phyloP scores from a whole-genome alignment of 1,140 invertebrate species.

The Cydia pomonella region DNA sequence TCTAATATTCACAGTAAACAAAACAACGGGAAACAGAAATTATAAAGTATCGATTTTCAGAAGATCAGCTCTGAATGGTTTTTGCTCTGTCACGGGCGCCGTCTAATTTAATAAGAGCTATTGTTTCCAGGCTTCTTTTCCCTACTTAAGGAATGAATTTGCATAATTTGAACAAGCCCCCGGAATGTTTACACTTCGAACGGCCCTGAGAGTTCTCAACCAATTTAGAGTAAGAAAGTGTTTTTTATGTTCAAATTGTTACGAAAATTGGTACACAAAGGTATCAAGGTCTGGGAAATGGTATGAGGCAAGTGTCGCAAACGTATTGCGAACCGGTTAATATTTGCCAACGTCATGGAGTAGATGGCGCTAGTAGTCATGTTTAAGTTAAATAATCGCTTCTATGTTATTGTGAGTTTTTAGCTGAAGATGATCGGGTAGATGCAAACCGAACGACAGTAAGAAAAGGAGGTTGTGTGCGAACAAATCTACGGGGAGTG shows the following conservation, averaged over 20 bases:
- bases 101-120: conserved; percentile 18
- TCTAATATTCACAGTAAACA: background rate
- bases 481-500: too few relatives aligned
- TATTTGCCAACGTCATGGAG: too few relatives aligned
- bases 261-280: too few relatives aligned
- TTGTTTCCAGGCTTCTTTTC: background rate
- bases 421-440: too few relatives aligned
- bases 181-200: conserved; percentile 20
- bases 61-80: conserved; percentile 1
- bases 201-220: background rate
- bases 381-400: too few relatives aligned
- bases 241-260: background rate
- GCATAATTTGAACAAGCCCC: conserved; percentile 21
- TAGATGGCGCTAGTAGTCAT: too few relatives aligned
- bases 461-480: too few relatives aligned
- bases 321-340: too few relatives aligned
- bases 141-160: conserved; percentile 27
- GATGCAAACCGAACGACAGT: too few relatives aligned
- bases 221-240: background rate
- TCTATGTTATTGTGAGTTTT: too few relatives aligned
- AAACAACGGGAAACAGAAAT: background rate
- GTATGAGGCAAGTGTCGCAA: too few relatives aligned
- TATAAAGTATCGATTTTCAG: conserved; percentile 16
- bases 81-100: background rate
- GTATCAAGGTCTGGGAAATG: too few relatives aligned